phyloP scores from a whole-genome alignment of 2,113 vertebrate species.

The Pachyramphus minor region DNA sequence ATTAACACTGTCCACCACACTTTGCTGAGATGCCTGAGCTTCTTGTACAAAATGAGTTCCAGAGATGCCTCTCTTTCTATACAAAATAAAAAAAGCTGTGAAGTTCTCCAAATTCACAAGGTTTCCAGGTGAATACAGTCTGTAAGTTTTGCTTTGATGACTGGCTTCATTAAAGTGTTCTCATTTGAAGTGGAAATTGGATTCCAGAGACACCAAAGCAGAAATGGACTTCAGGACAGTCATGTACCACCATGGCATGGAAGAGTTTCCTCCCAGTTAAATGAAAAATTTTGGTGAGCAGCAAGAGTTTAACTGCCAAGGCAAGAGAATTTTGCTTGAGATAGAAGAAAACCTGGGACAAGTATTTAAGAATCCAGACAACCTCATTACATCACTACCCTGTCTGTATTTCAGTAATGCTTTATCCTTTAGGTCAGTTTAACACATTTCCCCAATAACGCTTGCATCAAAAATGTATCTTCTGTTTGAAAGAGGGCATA shows the following conservation, averaged over 20 bases:
- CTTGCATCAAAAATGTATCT: background rate
- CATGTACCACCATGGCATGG: background rate
- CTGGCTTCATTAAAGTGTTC: background rate
- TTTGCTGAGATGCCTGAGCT: background rate
- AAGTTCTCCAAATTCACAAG: background rate
- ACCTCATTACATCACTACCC: background rate
- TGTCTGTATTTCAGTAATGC: background rate
- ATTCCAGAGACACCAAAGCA: background rate
- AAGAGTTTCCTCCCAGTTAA: background rate
- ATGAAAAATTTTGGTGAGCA: background rate
- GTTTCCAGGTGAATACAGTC: background rate
- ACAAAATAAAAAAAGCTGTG: background rate
- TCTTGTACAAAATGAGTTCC: background rate
- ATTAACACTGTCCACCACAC: background rate
- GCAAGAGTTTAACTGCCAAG: background rate
- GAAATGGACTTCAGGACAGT: background rate
- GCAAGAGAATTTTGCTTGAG: background rate
- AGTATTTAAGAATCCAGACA: background rate
- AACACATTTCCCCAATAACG: background rate
- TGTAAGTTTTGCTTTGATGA: background rate
- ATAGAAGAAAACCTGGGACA: background rate
- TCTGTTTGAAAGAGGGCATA: background rate
- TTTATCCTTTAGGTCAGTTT: background rate
- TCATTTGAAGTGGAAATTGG: background rate
- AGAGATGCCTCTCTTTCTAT: background rate